A percentile compares a stretch with the other conserved stretches of the same genome.
These are phyloP conservation scores for Brachionus sp. DNA, from an alignment of 1,140 invertebrate genomes.

Conservation along the genomic window DNA sequence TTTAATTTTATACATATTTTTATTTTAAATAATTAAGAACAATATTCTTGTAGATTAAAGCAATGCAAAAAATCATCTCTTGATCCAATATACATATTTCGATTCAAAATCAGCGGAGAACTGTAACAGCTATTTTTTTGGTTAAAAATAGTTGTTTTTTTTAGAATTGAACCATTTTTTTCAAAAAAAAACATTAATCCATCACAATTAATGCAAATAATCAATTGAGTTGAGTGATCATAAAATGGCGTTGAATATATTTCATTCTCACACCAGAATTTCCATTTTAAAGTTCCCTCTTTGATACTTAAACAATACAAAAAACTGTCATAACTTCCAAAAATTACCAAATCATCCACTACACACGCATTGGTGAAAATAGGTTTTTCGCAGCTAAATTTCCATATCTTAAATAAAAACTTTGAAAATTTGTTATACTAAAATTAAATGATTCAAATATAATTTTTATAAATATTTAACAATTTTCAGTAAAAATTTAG, in stretches of 20 bases:
- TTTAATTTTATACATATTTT: too few relatives aligned
- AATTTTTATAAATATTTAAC: background rate
- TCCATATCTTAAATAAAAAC: conserved; percentile 48
- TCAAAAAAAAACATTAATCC: background rate
- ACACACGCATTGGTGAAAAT: conserved; percentile 66
- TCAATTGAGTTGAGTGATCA: background rate
- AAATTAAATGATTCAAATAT: background rate
- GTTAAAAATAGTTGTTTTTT: background rate
- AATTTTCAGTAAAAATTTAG: background rate
- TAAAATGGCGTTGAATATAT: conserved; percentile 66
- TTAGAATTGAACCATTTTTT: background rate
- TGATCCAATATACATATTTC: conserved; percentile 2
- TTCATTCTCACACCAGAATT: conserved; percentile 56
- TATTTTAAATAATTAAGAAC: too few relatives aligned
- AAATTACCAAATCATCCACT: conserved; percentile 62
- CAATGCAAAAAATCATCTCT: conserved; percentile 24
- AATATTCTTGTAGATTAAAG: background rate
- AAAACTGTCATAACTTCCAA: conserved; percentile 63
- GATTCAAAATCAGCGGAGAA: background rate
- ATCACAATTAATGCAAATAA: background rate
- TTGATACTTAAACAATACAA: conserved; percentile 49
- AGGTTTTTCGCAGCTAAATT: conserved; percentile 58
- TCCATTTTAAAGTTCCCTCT: conserved; percentile 56
- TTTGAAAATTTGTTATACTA: background rate
- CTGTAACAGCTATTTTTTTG: conserved; percentile 30